Evolutionary conservation across 2,888 invertebrate genomes (phyloP).

Genomic region (Nomada fucata): DNA sequence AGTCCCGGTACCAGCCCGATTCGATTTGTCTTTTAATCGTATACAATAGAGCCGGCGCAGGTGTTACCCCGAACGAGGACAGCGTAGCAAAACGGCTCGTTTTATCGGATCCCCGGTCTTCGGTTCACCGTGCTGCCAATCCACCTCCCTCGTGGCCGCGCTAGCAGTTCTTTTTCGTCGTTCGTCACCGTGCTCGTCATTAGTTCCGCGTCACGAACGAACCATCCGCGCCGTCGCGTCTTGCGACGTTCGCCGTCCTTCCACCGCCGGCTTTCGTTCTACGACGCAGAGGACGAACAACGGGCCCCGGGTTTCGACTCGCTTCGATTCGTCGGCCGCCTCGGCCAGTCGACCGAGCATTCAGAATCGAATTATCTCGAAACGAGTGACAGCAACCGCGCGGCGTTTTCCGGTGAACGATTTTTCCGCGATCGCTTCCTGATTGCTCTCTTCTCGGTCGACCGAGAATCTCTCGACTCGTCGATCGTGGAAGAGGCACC

Average conservation of each 20-base stretch:
- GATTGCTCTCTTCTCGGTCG: background rate
- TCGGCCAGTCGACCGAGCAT: too few relatives aligned
- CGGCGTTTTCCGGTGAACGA: constrained; percentile 78
- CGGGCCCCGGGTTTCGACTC: background rate
- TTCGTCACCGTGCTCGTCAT: constrained; percentile 69
- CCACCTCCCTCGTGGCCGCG: constrained; percentile 5
- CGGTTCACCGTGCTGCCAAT: constrained; percentile 31
- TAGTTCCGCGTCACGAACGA: constrained; percentile 78
- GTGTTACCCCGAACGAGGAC: constrained; percentile 40
- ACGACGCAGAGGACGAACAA: background rate
- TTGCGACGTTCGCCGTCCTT: constrained; percentile 38
- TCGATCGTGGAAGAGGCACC: background rate
- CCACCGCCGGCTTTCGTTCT: background rate
- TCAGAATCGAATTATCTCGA: constrained; percentile 1
- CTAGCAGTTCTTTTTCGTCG: constrained; percentile 58
- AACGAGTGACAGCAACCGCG: constrained; percentile 61
- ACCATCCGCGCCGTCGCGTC: constrained; percentile 53
- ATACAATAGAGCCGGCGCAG: constrained; percentile 47
- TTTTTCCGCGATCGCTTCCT: constrained; percentile 43
- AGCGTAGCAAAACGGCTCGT: constrained; percentile 44
- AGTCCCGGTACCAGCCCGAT: background rate
- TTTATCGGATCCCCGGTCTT: constrained; percentile 49
- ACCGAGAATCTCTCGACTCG: background rate
- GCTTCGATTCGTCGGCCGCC: constrained; percentile 20
- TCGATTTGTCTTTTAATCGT: constrained; percentile 49